Evolutionary conservation across 2,113 vertebrate species (phyloP), one percentile per base, ranked within the genome.

Genomic region (Zosterops borbonicus): DNA sequence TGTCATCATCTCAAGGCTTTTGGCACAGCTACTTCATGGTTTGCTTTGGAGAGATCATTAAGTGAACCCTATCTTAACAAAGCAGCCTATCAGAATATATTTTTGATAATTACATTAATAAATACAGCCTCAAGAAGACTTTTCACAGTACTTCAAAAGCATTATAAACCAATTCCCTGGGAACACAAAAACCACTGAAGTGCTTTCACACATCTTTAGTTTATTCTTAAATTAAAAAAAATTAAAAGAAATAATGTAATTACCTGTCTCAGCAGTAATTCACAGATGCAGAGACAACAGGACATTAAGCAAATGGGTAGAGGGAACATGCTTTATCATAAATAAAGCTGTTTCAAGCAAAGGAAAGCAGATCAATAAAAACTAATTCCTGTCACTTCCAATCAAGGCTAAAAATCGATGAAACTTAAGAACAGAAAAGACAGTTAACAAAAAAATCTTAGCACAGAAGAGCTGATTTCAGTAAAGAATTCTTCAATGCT

Each of bases 341-440:
- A 97, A 97, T 95, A 92, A 96, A 96, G 94, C 80, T 94, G 78
- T 94, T 95, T 95, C 70, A 95, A 82, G 79, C 83, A 96, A 94
- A 96, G 75, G 46, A 91, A 97, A 90, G 91, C 28, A 50, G 95
- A 96, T 97, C 96, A 94, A 96, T 97, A 87, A 29, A 83, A 95
- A 92, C 86, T 95, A 90, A 95, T 96, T 96, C 86, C 94, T 90
- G 49, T 83, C 90, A 84, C 87, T 94, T 94, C 70, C 84, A 92
- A 95, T 93, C 83, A 92, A 92, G 75, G 80, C 47, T 84, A 87
- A 94, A 73, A 86, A 97, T 95, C 91, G 20, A 86, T 74, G 84
- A 74, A 83, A 89, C 27, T 77, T 70, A 91, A 90, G 50, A 96
- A 76, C 25, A 83, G 85, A 93, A 92, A 81, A 91, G n/a, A 85